phyloP scores from a whole-genome alignment of 2,797 vertebrate species.

The Gymnodraco acuticeps region DNA sequence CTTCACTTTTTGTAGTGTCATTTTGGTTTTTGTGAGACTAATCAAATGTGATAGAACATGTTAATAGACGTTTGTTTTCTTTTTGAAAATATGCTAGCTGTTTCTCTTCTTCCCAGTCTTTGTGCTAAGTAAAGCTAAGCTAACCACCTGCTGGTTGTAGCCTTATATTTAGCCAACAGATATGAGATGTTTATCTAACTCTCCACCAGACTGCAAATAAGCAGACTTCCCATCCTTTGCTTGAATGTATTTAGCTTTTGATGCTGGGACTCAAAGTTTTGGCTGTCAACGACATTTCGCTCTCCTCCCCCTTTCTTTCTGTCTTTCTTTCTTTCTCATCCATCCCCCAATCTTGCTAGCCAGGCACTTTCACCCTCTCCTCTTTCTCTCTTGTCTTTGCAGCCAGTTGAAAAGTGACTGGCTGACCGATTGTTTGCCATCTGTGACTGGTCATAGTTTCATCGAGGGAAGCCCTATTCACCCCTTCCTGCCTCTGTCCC shows the following conservation, averaged over 20 bases:
- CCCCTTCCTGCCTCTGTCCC: slow-evolving; percentile 29
- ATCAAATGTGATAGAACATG: neutral
- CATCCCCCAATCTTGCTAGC: slow-evolving; percentile 21
- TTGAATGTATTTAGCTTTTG: neutral
- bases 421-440: slow-evolving; percentile 77
- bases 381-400: slow-evolving; percentile 36
- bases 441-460: slow-evolving; percentile 71
- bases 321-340: neutral
- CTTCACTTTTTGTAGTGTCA: too few relatives aligned
- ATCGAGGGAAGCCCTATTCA: slow-evolving; percentile 71
- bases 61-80: neutral
- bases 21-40: neutral
- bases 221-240: neutral
- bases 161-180: neutral
- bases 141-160: neutral
- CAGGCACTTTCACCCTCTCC: slow-evolving; percentile 14
- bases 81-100: neutral
- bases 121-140: neutral
- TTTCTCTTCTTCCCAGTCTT: neutral
- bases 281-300: neutral
- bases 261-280: slow-evolving; percentile 16
- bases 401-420: slow-evolving; percentile 64
- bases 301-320: neutral
- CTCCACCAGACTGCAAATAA: neutral
- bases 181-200: neutral